Base-by-base conservation (phyloP, 2,888 invertebrate species). In the Leptogaster cylindrica region DNA sequence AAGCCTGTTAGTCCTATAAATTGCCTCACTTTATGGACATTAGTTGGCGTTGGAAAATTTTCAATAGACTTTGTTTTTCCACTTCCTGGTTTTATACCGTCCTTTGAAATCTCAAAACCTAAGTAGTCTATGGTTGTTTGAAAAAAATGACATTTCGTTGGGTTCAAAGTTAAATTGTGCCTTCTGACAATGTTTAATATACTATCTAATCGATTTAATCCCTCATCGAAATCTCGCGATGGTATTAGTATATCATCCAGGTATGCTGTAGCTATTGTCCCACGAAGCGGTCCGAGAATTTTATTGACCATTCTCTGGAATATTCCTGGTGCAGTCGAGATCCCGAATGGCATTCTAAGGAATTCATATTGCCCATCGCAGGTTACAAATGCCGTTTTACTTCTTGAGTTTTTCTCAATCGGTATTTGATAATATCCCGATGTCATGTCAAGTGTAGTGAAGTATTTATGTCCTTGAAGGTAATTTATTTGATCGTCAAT, bases 261-360 rank as follows among this genome's bases (percentile, higher is more conserved):
- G 51, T 75, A 74, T 2, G 69, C 68, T 3, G 72, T 27, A 2
- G 70, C 71, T 12, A 66, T 31, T 20, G 50, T 10, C 50, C 28
- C 41, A 46, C 66, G 51, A 27, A 68, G 33, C 4, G 7, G 48
- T 8, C 44, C 33, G 2, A 55, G 36, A 6, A 68, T 12, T 7
- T 23, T 50, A 20, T 65, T 65, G n/a, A 77, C 74, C 25, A 74
- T 63, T 14, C 74, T 31, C 64, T 76, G 76, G 68, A 77, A 77
- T n/a, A 72, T 71, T 2, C 71, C 68, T 4, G 75, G 75, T 1
- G 76, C 75, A 61, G 77, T 77, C 1, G 69, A 33, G 2, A 77
- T 68, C 1, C 77, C 77, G 65, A 77, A 81, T 1, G 76, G 75
- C 74, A 78, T 74, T 1, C 70, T 18, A 0, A 68, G 31, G 50